Base-by-base conservation (phyloP, 2,113 vertebrate species). In the Oplegnathus fasciatus region DNA sequence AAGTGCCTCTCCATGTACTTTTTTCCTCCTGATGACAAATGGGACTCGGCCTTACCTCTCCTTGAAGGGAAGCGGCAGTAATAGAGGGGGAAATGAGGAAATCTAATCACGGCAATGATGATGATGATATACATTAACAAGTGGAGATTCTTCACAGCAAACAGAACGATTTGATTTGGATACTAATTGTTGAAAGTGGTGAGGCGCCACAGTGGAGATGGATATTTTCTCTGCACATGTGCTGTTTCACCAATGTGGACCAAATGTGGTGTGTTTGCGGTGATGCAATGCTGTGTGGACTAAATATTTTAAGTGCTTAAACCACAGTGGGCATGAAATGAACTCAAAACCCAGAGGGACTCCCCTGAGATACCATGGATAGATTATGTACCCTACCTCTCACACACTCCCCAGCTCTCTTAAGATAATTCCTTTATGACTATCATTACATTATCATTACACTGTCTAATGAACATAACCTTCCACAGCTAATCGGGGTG, bases 31-130 rank as follows among this genome's bases (percentile, higher is more conserved):
- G 60, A 76, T 88, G 84, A 90, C 70, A 89, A 89, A 87, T 82
- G 58, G 76, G 86, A 78, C 70, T 61, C 48, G 73, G 82, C 54
- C 86, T 82, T 60, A 62, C 60, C 50, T 78, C 76, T 82, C 34
- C 42, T 77, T 64, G 22, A 81, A 82, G 61, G 74, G 69, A 80
- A 73, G 69, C 76, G 15, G 67, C 26, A 10, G 80, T 67, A 67
- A 78, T 60, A 80, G 75, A 71, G 15, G 61, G 69, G 83, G 84
- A 94, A 91, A 92, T 86, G 80, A 88, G 84, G 50, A 74, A 89
- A 88, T 84, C 52, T 60, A 89, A 92, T 90, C 64, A 89, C 1
- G 40, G 22, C 75, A 55, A 78, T 69, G 70, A 86, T 75, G 78
- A 77, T 80, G 72, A 71, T 72, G 73, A 78, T 75, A 50, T 22